Base-by-base conservation (phyloP, 2,113 vertebrate genomes). In the Strigops habroptila region DNA sequence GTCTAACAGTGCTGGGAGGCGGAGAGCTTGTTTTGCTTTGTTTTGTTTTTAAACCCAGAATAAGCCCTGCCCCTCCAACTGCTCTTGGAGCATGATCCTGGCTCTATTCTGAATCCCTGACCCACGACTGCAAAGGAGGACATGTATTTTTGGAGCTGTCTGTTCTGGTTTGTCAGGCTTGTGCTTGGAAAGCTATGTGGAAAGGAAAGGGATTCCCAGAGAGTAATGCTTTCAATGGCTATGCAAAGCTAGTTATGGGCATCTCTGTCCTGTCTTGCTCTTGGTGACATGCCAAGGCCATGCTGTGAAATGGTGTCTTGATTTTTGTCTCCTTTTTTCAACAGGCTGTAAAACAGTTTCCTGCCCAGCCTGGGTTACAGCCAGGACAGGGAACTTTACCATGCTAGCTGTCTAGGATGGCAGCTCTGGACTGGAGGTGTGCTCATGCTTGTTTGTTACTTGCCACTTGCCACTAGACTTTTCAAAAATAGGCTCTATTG, bases 91-190 rank as follows among this genome's bases (percentile, higher is more conserved):
- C 18, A 15, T 0, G 3, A 44, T 59, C 48, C 77, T 60, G 46
- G 35, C 31, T 71, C 53, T 39, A 18, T 51, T 94, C 75, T 70
- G 37, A 76, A 69, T 86, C 69, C 73, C 79, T 90, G 87, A 81
- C 80, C 86, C 60, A 65, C 5, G 18, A 49, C 46, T 84, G n/a
- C 60, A 76, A 77, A 90, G 80, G 44, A 95, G 80, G 57, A 67
- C 37, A 21, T 46, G 48, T 85, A 89, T 96, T 96, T 97, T 96
- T 8, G 12, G 87, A 95, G 51, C 81, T 91, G 90, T 85, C 91
- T 88, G 41, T 91, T 97, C 89, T 79, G 77, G 41, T 95, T 96
- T 91, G 78, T 95, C 90, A 94, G 71, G 48, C 64, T 43, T 59
- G 10, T 30, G 69, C 12, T 52, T 93, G 90, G 78, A 94, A 76